Conservation (phyloP, 2,888 invertebrate species). For the Helicoverpa assulta region DNA sequence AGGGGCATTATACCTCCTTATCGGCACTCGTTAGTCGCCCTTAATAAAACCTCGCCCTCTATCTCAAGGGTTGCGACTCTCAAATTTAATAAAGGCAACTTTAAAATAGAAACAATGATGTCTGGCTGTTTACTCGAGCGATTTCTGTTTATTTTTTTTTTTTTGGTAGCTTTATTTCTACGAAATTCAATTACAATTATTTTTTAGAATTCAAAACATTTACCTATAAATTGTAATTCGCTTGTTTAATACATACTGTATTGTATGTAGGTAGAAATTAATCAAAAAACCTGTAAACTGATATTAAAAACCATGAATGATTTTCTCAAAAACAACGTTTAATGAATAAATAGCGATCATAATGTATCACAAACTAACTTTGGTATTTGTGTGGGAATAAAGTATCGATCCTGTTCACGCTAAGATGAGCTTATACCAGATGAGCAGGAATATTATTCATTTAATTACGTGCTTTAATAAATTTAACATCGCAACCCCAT, state of each 20-base stretch:
- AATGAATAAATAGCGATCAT: too few relatives aligned
- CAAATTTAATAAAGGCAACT: conserved; percentile 88
- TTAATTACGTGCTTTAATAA: conserved; percentile 51
- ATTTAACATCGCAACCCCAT: conserved; percentile 56
- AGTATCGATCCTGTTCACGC: conserved; percentile 1
- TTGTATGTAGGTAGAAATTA: too few relatives aligned
- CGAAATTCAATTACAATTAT: conserved; percentile 22
- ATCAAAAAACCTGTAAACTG: too few relatives aligned
- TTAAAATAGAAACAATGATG: conserved; percentile 85
- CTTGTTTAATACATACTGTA: too few relatives aligned
- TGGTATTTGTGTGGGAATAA: background rate
- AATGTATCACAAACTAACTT: conserved; percentile 10
- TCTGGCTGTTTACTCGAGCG: conserved; percentile 44
- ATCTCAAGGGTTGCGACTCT: conserved; percentile 86
- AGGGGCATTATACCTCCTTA: conserved; percentile 87
- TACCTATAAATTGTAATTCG: too few relatives aligned
- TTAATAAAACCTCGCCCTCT: conserved; percentile 87
- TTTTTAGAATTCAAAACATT: too few relatives aligned
- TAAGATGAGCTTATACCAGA: conserved; percentile 41
- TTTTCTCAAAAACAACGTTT: too few relatives aligned
- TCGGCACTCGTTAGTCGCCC: conserved; percentile 88
- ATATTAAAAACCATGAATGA: too few relatives aligned
- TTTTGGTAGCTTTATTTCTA: background rate
- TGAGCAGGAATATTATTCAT: conserved; percentile 49
- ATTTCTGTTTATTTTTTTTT: background rate